Percentiles rank a stretch among this genome's conserved stretches.
These are phyloP conservation scores for Chaetodon auriga DNA, from an alignment of 2,113 vertebrate genomes.

Conservation along the genomic window DNA sequence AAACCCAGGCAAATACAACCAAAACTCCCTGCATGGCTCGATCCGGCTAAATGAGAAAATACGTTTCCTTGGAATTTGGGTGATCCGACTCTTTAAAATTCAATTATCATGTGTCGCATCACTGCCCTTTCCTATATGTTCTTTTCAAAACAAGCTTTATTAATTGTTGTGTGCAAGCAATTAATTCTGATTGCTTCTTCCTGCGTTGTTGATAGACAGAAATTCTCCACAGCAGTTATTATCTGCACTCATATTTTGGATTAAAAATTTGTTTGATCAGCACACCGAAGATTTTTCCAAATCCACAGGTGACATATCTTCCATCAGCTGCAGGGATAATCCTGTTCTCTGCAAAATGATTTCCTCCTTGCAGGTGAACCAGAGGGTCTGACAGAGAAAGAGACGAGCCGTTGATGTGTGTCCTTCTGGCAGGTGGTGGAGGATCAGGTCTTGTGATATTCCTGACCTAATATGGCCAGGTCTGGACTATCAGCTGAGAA, in stretches of 20 bases:
- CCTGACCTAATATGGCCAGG: conserved; percentile 64
- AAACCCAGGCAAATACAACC: background rate
- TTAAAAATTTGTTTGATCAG: conserved; percentile 53
- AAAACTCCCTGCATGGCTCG: background rate
- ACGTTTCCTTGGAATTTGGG: background rate
- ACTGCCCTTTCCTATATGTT: background rate
- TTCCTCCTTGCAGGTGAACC: conserved; percentile 29
- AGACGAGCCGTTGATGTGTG: conserved; percentile 31
- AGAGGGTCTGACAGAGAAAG: conserved; percentile 19
- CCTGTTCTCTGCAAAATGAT: conserved; percentile 22
- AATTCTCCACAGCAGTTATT: conserved; percentile 26
- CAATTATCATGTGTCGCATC: background rate
- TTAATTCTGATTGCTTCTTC: background rate
- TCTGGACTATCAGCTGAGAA: conserved; percentile 73
- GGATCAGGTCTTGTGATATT: conserved; percentile 70
- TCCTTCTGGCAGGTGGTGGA: conserved; percentile 47
- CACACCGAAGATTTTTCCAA: conserved; percentile 45
- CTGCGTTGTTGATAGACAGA: conserved; percentile 11
- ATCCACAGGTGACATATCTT: conserved; percentile 53
- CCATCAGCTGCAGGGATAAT: conserved; percentile 44
- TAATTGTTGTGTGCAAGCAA: conserved; percentile 2
- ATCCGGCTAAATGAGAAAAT: background rate
- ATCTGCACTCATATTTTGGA: conserved; percentile 20
- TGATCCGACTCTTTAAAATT: conserved; percentile 2
- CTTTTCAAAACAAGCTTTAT: conserved; percentile 6